Evolutionary conservation across 1,140 invertebrate species (phyloP).

Genomic region (Drosophila serrata): DNA sequence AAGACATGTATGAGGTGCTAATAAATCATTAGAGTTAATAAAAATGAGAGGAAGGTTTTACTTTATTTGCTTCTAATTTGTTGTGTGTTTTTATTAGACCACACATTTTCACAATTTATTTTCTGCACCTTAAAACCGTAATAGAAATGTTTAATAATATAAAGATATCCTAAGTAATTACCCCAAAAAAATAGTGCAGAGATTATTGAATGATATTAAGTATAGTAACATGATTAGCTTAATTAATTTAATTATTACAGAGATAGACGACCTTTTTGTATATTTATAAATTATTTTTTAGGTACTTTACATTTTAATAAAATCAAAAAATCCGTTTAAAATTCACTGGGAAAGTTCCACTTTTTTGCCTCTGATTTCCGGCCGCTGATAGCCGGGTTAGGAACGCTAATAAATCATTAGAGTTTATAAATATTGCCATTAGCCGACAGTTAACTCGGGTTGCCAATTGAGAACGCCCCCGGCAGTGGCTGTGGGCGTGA

Average conservation of each 20-base stretch:
- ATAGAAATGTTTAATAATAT: no score
- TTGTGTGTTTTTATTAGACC: neutral
- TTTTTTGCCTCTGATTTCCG: slow-evolving; percentile 6
- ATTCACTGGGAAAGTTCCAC: slow-evolving; percentile 10
- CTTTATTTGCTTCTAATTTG: neutral
- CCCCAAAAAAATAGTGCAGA: no score
- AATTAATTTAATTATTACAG: no score
- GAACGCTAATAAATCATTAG: slow-evolving; percentile 36
- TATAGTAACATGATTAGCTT: no score
- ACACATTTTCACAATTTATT: no score
- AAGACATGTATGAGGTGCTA: neutral
- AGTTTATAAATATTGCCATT: slow-evolving; percentile 60
- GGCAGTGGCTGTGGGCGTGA: slow-evolving; percentile 37
- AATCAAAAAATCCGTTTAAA: neutral
- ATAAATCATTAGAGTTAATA: neutral
- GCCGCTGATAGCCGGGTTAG: slow-evolving; percentile 14
- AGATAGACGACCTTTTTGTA: no score
- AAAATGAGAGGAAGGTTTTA: slow-evolving; percentile 2
- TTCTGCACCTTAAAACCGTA: no score
- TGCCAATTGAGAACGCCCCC: slow-evolving; percentile 45
- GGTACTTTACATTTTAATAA: neutral
- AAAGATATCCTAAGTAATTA: no score
- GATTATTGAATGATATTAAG: no score
- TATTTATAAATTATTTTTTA: no score
- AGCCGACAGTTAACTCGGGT: slow-evolving; percentile 29